A percentile compares a stretch with the other conserved stretches of the same genome.
These are phyloP conservation scores for Istiophorus platypterus DNA, from an alignment of 2,113 vertebrate species.

Conservation along the genomic window DNA sequence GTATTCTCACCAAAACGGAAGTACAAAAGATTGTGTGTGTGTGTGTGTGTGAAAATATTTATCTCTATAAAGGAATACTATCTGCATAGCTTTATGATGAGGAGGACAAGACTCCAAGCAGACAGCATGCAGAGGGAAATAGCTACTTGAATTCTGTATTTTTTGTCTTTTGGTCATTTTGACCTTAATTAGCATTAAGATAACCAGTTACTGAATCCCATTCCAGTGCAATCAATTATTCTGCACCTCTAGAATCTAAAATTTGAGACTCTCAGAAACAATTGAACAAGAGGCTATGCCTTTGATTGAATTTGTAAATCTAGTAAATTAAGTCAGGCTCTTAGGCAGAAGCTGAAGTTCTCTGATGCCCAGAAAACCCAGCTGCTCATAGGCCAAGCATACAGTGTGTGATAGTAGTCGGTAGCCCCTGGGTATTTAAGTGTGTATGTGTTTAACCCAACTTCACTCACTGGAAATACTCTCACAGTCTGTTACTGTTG, in stretches of 20 bases:
- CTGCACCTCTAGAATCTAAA: background rate
- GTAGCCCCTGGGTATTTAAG: constrained; percentile 40
- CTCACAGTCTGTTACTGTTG: background rate
- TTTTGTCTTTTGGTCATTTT: background rate
- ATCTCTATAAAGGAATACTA: background rate
- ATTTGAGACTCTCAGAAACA: background rate
- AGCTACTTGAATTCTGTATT: background rate
- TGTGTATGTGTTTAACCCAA: constrained; percentile 22
- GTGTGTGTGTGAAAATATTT: background rate
- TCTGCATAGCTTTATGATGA: constrained; percentile 29
- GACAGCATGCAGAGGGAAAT: background rate
- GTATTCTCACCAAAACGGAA: too few species aligned
- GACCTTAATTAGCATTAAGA: background rate
- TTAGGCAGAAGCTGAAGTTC: constrained; percentile 36
- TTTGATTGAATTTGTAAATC: constrained; percentile 20
- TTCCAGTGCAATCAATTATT: constrained; percentile 18
- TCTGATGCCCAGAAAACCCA: constrained; percentile 38
- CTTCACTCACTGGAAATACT: constrained; percentile 29
- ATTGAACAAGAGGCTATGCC: background rate
- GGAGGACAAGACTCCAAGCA: background rate
- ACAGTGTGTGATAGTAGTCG: constrained; percentile 15
- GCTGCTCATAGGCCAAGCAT: constrained; percentile 49
- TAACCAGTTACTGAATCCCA: constrained; percentile 14
- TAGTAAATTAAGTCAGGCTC: background rate
- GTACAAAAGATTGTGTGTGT: background rate